Evolutionary conservation across 1,140 invertebrate species (phyloP).

Genomic region (Neuroterus valhalla): DNA sequence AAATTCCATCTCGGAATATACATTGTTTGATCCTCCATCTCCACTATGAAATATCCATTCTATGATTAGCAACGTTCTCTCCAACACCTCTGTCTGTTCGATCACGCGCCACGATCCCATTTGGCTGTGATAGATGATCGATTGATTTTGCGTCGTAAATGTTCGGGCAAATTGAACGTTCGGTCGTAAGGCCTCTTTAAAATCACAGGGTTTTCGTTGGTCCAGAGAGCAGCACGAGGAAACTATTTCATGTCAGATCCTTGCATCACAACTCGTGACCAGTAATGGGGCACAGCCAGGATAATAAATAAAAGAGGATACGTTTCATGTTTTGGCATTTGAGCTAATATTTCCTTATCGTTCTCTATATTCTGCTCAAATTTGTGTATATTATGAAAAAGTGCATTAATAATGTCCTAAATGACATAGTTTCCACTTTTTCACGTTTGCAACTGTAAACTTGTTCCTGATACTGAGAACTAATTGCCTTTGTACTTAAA

Average conservation of each 20-base stretch:
- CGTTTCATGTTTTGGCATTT: not conserved
- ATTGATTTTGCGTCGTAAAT: conserved; percentile 32
- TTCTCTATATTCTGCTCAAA: too few species aligned
- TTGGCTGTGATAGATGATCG: conserved; percentile 34
- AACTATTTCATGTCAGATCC: conserved; percentile 13
- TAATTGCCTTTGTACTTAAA: too few species aligned
- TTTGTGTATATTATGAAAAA: too few species aligned
- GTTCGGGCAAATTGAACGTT: conserved; percentile 6
- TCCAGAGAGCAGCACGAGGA: conserved; percentile 19
- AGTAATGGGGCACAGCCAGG: not conserved
- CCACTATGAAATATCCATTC: conserved; percentile 5
- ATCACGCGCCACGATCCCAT: conserved; percentile 24
- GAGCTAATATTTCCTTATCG: conserved; percentile 8
- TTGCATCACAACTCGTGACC: conserved; percentile 19
- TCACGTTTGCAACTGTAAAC: too few species aligned
- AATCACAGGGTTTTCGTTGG: not conserved
- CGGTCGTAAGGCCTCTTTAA: conserved; percentile 13
- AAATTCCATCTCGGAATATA: conserved; percentile 3
- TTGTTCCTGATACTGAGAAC: too few species aligned
- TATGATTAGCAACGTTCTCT: conserved; percentile 34
- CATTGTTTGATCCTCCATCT: not conserved
- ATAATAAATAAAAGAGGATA: conserved; percentile 9
- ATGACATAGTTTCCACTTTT: too few species aligned
- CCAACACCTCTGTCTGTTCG: conserved; percentile 23
- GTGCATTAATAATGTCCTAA: too few species aligned